Conservation (phyloP, 30 jellyfish, hydroid and myxozoan species). For the Aurelia aurita region DNA sequence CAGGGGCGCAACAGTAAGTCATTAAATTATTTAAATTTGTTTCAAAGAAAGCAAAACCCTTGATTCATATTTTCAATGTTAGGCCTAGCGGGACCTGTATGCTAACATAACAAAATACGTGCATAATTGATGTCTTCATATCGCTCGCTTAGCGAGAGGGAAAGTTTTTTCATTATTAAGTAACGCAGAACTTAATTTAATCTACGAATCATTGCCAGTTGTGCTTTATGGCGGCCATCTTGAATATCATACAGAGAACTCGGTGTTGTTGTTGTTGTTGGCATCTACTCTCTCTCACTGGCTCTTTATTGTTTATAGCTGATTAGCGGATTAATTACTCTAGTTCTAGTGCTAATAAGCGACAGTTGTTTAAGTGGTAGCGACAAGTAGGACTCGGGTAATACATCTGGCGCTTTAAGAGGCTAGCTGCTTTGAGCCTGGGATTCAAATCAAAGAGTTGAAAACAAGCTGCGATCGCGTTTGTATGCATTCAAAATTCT, state of each 20-base stretch:
- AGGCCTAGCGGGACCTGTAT: constrained; percentile 17
- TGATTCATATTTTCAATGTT: background rate
- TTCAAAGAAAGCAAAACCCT: constrained; percentile 8
- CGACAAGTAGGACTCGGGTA: no score
- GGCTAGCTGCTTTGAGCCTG: no score
- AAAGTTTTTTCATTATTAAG: background rate
- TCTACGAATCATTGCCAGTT: background rate
- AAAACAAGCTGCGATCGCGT: no score
- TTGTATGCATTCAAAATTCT: no score
- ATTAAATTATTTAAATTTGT: constrained; percentile 18
- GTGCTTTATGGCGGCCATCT: background rate
- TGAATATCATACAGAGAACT: background rate
- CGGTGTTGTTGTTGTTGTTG: background rate
- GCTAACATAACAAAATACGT: background rate
- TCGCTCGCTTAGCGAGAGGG: background rate
- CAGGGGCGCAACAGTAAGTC: background rate
- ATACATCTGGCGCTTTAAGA: no score
- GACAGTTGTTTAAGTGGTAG: no score
- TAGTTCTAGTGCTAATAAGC: no score
- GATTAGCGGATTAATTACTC: no score
- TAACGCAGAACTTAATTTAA: background rate
- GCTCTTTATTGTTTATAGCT: no score
- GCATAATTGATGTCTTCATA: background rate
- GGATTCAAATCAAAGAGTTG: no score
- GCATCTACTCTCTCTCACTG: no score